These are phyloP conservation scores for Halichoeres trimaculatus DNA, from an alignment of 2,113 vertebrate species.

Conservation along the genomic window DNA sequence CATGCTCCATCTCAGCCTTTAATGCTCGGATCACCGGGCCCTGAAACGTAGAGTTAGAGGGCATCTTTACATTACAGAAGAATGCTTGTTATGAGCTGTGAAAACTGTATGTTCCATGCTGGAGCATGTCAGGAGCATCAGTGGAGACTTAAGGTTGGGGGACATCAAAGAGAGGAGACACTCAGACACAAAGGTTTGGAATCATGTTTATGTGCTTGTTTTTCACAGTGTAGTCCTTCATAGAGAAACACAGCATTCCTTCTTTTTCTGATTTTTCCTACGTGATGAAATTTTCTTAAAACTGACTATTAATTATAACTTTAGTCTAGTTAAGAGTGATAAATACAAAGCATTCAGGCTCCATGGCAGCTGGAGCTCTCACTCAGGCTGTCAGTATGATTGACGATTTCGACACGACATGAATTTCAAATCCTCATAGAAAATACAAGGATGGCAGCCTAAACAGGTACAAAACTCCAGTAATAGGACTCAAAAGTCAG, in stretches of 20 bases:
- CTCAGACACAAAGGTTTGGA: constrained; percentile 21
- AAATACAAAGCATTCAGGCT: constrained; percentile 43
- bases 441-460: constrained; percentile 52
- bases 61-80: neutral
- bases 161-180: constrained; percentile 54
- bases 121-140: constrained; percentile 30
- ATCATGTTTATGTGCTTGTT: constrained; percentile 2
- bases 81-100: constrained; percentile 5
- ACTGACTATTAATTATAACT: constrained; percentile 61
- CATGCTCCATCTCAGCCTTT: neutral
- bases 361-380: constrained; percentile 60
- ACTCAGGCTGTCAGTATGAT: constrained; percentile 73
- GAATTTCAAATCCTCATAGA: constrained; percentile 77
- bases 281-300: neutral
- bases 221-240: neutral
- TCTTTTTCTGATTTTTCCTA: constrained; percentile 8
- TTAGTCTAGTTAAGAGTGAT: constrained; percentile 59
- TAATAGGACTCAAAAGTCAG: constrained; percentile 72
- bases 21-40: constrained; percentile 1
- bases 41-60: neutral
- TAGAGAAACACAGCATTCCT: too few relatives aligned
- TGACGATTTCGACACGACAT: constrained; percentile 76
- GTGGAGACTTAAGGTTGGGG: constrained; percentile 23
- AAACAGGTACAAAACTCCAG: constrained; percentile 76
- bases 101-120: constrained; percentile 36